Conservation (phyloP, 2,113 vertebrate species). For the Tringa solitaria region DNA sequence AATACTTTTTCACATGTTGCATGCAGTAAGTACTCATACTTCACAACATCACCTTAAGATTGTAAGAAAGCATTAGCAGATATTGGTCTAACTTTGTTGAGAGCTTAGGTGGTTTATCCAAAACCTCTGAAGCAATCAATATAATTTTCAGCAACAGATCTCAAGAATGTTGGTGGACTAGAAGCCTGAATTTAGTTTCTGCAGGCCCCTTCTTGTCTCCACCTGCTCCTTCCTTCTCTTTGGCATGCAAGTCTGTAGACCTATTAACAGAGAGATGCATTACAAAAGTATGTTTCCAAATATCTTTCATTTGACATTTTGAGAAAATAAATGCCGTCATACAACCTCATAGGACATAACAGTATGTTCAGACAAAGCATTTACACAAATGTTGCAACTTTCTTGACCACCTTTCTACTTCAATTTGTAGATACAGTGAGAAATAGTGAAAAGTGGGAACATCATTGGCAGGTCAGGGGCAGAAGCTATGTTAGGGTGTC, state of each 20-base stretch:
- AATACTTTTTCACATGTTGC: background rate
- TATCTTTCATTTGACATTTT: background rate
- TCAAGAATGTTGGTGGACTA: background rate
- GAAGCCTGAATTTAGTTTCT: background rate
- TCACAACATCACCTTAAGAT: background rate
- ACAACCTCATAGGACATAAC: background rate
- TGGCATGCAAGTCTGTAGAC: background rate
- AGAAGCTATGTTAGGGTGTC: background rate
- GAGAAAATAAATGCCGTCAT: background rate
- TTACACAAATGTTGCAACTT: background rate
- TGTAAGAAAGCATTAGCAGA: background rate
- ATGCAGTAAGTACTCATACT: background rate
- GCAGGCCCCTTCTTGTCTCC: background rate
- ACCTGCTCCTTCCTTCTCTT: background rate
- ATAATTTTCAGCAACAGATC: background rate
- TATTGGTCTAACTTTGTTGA: background rate
- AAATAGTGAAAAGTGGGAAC: background rate
- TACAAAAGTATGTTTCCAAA: background rate
- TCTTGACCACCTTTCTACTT: background rate
- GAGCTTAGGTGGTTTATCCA: background rate
- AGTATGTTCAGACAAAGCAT: background rate
- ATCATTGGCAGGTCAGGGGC: background rate
- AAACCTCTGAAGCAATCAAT: background rate
- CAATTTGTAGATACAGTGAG: background rate
- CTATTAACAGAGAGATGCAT: background rate